These are phyloP conservation scores for Lepidocyrtinus sp. DNA, from an alignment of 2,888 invertebrate genomes.

Conservation along the genomic window DNA sequence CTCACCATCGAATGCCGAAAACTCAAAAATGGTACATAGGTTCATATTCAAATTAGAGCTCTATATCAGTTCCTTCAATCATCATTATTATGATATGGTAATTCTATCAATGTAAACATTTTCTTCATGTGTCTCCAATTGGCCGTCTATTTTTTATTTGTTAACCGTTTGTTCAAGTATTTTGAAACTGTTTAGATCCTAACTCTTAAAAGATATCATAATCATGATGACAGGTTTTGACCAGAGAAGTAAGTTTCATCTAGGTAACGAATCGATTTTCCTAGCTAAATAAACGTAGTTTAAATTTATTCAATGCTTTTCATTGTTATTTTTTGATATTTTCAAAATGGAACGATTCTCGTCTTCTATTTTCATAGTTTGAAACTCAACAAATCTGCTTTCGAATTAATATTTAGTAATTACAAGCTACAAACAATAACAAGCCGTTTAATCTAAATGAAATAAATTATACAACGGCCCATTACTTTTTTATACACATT, in stretches of 20 bases:
- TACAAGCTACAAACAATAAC: too few relatives aligned
- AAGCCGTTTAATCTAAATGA: too few relatives aligned
- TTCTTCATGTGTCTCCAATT: background rate
- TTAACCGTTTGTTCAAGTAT: too few relatives aligned
- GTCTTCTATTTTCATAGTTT: too few relatives aligned
- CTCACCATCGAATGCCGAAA: background rate
- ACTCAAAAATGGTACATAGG: constrained; percentile 6
- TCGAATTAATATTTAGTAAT: too few relatives aligned
- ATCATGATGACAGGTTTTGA: background rate
- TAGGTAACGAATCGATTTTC: too few relatives aligned
- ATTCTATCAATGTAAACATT: background rate
- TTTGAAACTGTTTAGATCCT: constrained; percentile 26
- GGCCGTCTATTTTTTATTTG: background rate
- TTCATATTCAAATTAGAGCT: constrained; percentile 8
- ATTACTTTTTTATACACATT: too few relatives aligned
- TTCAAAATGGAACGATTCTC: too few relatives aligned
- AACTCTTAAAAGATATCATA: background rate
- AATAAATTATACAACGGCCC: too few relatives aligned
- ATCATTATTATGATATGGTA: constrained; percentile 2
- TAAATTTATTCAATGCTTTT: constrained; percentile 40
- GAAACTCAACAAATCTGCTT: too few relatives aligned
- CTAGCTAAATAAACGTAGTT: too few relatives aligned
- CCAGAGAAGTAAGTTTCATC: too few relatives aligned
- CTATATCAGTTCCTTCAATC: background rate
- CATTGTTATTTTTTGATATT: constrained; percentile 29